Percentiles rank a stretch among this genome's conserved stretches.
Evolutionary conservation across 2,888 invertebrate genomes (phyloP).

Genomic region (Seladonia tumulorum): DNA sequence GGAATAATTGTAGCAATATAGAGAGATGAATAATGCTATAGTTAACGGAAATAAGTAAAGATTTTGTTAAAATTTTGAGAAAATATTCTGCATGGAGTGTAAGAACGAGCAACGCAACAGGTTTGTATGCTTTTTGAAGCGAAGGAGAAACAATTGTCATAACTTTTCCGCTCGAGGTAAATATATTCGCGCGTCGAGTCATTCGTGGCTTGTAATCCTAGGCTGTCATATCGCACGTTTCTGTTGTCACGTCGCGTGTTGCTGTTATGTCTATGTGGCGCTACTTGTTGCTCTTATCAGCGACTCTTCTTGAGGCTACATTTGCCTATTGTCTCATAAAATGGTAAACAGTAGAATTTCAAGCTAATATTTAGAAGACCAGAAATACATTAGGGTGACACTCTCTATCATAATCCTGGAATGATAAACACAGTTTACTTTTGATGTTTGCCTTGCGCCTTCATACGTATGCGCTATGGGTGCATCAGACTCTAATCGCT

Average conservation of each 20-base stretch:
- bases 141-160: background rate
- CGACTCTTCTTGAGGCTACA: background rate
- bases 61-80: background rate
- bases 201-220: background rate
- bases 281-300: slow-evolving; percentile 4
- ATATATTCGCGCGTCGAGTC: background rate
- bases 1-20: background rate
- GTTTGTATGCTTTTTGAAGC: background rate
- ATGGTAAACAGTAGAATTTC: background rate
- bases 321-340: background rate
- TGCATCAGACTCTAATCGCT: background rate
- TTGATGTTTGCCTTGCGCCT: background rate
- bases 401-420: too few species aligned
- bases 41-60: background rate
- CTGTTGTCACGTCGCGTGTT: background rate
- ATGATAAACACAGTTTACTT: too few species aligned
- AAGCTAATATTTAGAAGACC: background rate
- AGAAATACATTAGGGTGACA: too few species aligned
- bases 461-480: background rate
- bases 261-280: background rate
- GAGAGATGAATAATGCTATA: background rate
- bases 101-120: background rate
- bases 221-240: slow-evolving; percentile 9
- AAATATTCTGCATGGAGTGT: background rate
- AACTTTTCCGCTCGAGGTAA: background rate